phyloP scores from a whole-genome alignment of 2,888 invertebrate species.

The Pachycephus smyrnensis region DNA sequence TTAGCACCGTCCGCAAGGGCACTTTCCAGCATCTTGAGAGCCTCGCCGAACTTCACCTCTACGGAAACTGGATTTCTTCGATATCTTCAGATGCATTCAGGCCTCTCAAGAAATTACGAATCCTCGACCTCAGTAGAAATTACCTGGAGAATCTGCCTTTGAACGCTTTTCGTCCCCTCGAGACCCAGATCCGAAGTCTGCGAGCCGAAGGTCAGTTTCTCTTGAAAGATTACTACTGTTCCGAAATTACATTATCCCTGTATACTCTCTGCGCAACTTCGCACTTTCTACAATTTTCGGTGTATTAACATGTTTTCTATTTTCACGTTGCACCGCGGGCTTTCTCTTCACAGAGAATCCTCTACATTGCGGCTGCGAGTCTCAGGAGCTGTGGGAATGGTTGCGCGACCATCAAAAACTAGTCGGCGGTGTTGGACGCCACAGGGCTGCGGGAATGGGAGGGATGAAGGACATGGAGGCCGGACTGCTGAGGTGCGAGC shows the following conservation, averaged over 20 bases:
- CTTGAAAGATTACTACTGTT: not conserved
- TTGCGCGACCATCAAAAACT: slow-evolving; percentile 88
- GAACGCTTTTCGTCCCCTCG: slow-evolving; percentile 81
- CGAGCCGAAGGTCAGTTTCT: slow-evolving; percentile 80
- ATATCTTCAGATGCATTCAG: slow-evolving; percentile 84
- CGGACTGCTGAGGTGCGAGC: slow-evolving; percentile 78
- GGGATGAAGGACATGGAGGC: slow-evolving; percentile 56
- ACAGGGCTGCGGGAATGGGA: slow-evolving; percentile 58
- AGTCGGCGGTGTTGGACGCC: slow-evolving; percentile 71
- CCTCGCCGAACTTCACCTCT: slow-evolving; percentile 81
- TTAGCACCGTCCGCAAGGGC: slow-evolving; percentile 80
- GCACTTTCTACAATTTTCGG: too few species aligned
- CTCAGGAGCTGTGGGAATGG: slow-evolving; percentile 94
- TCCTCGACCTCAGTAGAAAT: slow-evolving; percentile 85
- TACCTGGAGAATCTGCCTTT: slow-evolving; percentile 84
- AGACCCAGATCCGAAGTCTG: slow-evolving; percentile 84
- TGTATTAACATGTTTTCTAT: not conserved
- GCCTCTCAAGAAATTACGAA: slow-evolving; percentile 79
- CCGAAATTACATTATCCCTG: not conserved
- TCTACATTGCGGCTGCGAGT: slow-evolving; percentile 88
- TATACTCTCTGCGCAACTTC: not conserved
- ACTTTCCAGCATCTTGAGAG: slow-evolving; percentile 83
- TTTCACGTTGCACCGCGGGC: not conserved
- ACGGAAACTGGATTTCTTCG: slow-evolving; percentile 85
- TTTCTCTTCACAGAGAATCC: slow-evolving; percentile 80